A percentile compares a stretch with the other conserved stretches of the same genome.
Evolutionary conservation across 2,888 invertebrate species (phyloP).

Genomic region (Trachelus troglodyta): DNA sequence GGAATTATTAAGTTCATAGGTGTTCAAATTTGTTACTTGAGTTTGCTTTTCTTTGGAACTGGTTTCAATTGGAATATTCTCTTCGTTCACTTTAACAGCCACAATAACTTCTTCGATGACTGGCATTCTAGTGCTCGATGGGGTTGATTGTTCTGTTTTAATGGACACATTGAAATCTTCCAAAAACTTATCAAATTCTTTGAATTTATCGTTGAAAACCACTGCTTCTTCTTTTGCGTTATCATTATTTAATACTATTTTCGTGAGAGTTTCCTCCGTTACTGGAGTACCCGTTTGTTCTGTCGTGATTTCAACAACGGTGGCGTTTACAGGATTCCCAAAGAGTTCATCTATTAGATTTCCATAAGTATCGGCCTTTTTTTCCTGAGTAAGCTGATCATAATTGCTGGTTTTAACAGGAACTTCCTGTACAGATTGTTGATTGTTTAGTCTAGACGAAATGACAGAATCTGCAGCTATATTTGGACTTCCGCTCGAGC

Average conservation of each 20-base stretch:
- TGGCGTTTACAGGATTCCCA: conserved; percentile 13
- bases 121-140: conserved; percentile 19
- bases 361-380: conserved; percentile 33
- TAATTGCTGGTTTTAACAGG: conserved; percentile 38
- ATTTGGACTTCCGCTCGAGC: conserved; percentile 29
- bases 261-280: conserved; percentile 38
- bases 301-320: neutral
- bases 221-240: conserved; percentile 26
- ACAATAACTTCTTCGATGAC: conserved; percentile 44
- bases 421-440: conserved; percentile 26
- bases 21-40: neutral
- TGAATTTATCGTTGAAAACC: conserved; percentile 49
- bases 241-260: conserved; percentile 32
- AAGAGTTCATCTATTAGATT: conserved; percentile 30
- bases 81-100: conserved; percentile 28
- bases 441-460: neutral
- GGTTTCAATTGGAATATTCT: neutral
- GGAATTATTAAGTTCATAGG: neutral
- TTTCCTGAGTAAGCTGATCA: conserved; percentile 49
- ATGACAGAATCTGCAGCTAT: neutral
- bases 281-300: conserved; percentile 23
- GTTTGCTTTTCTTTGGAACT: neutral
- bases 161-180: conserved; percentile 50
- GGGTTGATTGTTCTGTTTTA: conserved; percentile 15
- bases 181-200: conserved; percentile 57